Evolutionary conservation across 2,113 vertebrate species (phyloP).

Genomic region (Tragelaphus strepsiceros): DNA sequence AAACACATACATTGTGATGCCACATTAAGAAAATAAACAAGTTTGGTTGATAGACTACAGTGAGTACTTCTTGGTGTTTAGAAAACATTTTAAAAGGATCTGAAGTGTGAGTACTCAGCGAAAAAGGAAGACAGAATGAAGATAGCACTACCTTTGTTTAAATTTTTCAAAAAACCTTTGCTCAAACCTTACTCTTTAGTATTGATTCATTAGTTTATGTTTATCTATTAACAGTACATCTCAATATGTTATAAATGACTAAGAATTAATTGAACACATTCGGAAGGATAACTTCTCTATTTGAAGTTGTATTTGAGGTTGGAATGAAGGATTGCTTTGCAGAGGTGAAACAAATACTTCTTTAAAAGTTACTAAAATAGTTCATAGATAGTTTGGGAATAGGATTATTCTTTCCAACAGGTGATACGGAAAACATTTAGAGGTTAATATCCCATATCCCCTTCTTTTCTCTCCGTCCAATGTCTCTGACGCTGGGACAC

Average conservation of each 20-base stretch:
- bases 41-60: neutral
- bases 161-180: neutral
- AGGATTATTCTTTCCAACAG: neutral
- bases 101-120: neutral
- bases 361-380: neutral
- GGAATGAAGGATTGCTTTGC: neutral
- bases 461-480: fast-evolving
- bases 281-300: neutral
- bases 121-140: neutral
- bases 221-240: neutral
- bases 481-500: neutral
- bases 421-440: neutral
- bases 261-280: neutral
- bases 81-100: neutral
- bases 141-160: neutral
- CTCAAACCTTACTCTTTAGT: neutral
- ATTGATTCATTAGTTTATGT: neutral
- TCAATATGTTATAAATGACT: neutral
- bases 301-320: neutral
- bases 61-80: neutral
- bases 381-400: neutral
- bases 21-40: neutral
- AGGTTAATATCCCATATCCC: neutral
- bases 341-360: neutral
- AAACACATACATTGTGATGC: neutral